A percentile compares a stretch with the other conserved stretches of the same genome.
Evolutionary conservation across 2,888 invertebrate genomes (phyloP).

Genomic region (Kuschelorhynchus macadamiae): DNA sequence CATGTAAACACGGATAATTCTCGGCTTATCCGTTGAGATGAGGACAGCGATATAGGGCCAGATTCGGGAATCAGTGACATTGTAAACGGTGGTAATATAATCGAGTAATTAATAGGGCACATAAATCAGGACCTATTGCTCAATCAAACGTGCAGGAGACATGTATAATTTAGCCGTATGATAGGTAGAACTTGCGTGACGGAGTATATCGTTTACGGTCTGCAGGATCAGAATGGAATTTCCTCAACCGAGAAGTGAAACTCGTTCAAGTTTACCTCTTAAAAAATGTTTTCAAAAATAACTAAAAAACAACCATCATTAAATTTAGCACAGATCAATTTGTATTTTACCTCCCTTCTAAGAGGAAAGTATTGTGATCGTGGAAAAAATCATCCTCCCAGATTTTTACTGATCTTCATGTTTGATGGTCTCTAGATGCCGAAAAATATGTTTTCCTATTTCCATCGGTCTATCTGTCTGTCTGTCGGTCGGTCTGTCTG

Average conservation of each 20-base stretch:
- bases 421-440: no score
- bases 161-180: slow-evolving; percentile 49
- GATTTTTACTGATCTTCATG: no score
- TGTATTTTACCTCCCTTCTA: no score
- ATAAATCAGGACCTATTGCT: slow-evolving; percentile 65
- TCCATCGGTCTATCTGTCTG: no score
- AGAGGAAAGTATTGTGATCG: no score
- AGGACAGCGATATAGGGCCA: slow-evolving; percentile 20
- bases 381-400: no score
- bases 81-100: slow-evolving; percentile 53
- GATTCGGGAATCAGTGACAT: slow-evolving; percentile 33
- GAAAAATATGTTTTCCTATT: no score
- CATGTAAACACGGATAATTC: slow-evolving; percentile 15
- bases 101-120: slow-evolving; percentile 64
- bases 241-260: background rate
- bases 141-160: slow-evolving; percentile 61
- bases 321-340: no score
- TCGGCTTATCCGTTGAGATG: slow-evolving; percentile 15
- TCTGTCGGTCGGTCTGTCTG: no score
- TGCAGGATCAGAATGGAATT: background rate
- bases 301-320: no score
- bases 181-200: background rate
- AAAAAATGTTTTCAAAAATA: no score
- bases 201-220: background rate
- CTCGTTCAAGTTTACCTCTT: no score